Evolutionary conservation across 2,888 invertebrate species (phyloP).

Genomic region (Spodoptera littoralis): DNA sequence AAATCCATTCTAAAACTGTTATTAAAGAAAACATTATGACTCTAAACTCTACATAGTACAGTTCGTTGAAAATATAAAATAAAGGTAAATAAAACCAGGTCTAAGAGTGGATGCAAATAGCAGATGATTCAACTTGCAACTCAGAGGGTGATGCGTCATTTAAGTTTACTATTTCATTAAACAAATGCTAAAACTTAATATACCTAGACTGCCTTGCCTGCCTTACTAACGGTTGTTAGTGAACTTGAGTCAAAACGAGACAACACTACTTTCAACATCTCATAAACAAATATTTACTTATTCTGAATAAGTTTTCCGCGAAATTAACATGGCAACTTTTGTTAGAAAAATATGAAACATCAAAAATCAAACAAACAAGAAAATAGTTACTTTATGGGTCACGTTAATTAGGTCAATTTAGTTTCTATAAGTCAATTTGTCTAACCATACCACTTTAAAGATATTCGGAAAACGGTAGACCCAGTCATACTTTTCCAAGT

Average conservation of each 20-base stretch:
- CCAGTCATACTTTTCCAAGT: too few relatives aligned
- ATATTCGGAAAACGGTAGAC: too few relatives aligned
- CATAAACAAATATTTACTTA: background rate
- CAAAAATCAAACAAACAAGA: too few relatives aligned
- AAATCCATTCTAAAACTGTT: too few relatives aligned
- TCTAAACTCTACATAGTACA: too few relatives aligned
- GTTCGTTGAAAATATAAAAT: background rate
- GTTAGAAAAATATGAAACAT: too few relatives aligned
- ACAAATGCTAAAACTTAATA: slow-evolving; percentile 4
- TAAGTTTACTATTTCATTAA: slow-evolving; percentile 17
- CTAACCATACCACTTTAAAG: too few relatives aligned
- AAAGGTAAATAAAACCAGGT: background rate
- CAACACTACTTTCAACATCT: background rate
- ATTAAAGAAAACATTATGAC: too few relatives aligned
- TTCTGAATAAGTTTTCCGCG: background rate
- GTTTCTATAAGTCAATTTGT: too few relatives aligned
- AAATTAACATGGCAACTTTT: too few relatives aligned
- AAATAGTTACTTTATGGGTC: too few relatives aligned
- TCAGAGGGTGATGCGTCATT: slow-evolving; percentile 22
- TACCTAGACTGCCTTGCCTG: slow-evolving; percentile 7
- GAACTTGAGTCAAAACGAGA: slow-evolving; percentile 17
- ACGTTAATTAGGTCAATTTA: too few relatives aligned
- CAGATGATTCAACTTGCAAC: slow-evolving; percentile 21
- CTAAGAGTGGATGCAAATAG: slow-evolving; percentile 14
- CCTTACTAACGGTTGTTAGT: slow-evolving; percentile 2